Evolutionary conservation across 1,140 invertebrate genomes (phyloP), one percentile per base, ranked within the genome.

Genomic region (Drosophila seguyi): DNA sequence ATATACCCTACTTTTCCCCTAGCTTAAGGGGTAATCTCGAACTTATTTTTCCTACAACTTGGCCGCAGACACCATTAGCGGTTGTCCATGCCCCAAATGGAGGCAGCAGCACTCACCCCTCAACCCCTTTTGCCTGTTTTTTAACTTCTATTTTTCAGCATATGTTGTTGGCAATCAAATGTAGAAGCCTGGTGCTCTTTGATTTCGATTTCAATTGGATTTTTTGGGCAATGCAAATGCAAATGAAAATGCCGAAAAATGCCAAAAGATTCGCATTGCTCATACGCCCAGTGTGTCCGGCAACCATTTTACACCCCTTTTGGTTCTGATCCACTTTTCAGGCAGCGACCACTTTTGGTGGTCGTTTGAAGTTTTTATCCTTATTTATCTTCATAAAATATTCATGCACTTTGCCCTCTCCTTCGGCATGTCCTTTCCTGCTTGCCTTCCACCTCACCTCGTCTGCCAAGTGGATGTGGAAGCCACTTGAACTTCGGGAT

Each of bases 321-420:
- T 34, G 10, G 75, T 61, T 48, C 41, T 80, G 58, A 34, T 58
- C 31, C 31, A 39, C 36, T n/a, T 45, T 62, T 72, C 50, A 42
- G 66, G 79, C 61, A 71, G 68, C 74, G 61, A 61, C 65, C 76
- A 77, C 76, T 87, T 83, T 83, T 74, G 67, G 84, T 84, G 77
- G 84, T 84, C 84, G 80, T 81, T 88, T 88, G 58, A 88, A 88
- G 84, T 88, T 88, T 90, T 88, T 88, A 90, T 90, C 76, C 85
- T 90, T 88, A 90, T 88, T 88, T 90, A 88, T 88, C 84, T 85
- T 88, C 78, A 90, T 88, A 90, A 90, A 90, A 88, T 90, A 88
- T 88, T 85, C 85, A 88, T 88, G 85, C 85, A 88, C 84, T 81
- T 65, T 81, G 74, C 82, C 45, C 45, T 63, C 58, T 75, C 65